Evolutionary conservation across 1,140 invertebrate species (phyloP).

Genomic region (Calycopis cecrops): DNA sequence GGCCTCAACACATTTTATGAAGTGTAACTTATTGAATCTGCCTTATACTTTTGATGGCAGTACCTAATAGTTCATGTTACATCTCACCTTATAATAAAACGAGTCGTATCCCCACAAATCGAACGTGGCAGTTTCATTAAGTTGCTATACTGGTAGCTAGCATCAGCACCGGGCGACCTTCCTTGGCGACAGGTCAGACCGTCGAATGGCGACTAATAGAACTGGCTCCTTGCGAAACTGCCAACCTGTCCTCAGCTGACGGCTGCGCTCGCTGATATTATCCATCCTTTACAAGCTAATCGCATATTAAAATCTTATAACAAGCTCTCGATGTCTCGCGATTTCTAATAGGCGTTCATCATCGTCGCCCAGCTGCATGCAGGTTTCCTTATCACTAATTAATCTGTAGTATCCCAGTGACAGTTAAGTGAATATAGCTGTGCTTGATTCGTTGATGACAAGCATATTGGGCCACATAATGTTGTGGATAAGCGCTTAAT

Average conservation of each 20-base stretch:
- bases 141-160: slow-evolving; percentile 46
- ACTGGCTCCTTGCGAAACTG: slow-evolving; percentile 36
- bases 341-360: background rate
- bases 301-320: slow-evolving; percentile 14
- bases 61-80: too few relatives aligned
- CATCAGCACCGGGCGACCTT: slow-evolving; percentile 56
- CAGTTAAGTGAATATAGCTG: too few relatives aligned
- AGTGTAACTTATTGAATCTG: too few relatives aligned
- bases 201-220: slow-evolving; percentile 45
- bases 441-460: too few relatives aligned
- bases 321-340: slow-evolving; percentile 12
- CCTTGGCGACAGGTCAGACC: slow-evolving; percentile 52
- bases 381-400: too few relatives aligned
- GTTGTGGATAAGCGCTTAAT: too few relatives aligned
- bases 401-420: too few relatives aligned
- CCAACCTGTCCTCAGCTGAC: slow-evolving; percentile 20
- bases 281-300: slow-evolving; percentile 23
- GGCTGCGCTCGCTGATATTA: slow-evolving; percentile 19
- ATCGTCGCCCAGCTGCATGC: too few relatives aligned
- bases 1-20: too few relatives aligned
- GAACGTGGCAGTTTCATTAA: slow-evolving; percentile 38
- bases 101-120: slow-evolving; percentile 25
- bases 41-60: too few relatives aligned
- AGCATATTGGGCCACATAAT: too few relatives aligned
- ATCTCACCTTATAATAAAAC: too few relatives aligned